Base-by-base conservation (phyloP, 1,140 invertebrate genomes). In the Sycophaga agraensis region DNA sequence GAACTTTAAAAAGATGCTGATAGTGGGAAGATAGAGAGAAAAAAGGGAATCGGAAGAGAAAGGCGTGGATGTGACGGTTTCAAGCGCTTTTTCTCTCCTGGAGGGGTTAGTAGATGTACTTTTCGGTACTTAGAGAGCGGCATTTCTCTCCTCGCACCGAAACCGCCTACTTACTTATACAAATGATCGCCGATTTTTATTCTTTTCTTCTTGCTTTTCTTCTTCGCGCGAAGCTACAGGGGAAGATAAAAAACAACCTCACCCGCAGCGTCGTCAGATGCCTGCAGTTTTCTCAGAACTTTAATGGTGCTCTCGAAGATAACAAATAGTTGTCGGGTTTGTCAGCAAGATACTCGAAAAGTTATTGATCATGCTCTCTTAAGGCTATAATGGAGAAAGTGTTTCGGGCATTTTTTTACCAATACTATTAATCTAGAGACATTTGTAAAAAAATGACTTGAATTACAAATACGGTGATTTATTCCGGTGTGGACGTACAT, bases 151-250 rank as follows among this genome's bases (percentile, higher is more conserved):
- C 26, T 16, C 12, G 21, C 48, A 35, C 19, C 19, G 19, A 53
- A 53, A 46, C 34, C 35, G 31, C 42, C 51, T 49, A 19, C 42
- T 61, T 55, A 55, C 43, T 61, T 54, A 61, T 61, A 61, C 24
- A 61, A 61, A 61, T 61, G 42, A 55, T 46, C 51, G 9, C n/a
- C 51, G 21, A 61, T 55, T 61, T 46, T 46, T 37, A 54, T 40
- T 51, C n/a, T 40, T 19, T 46, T 37, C 28, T 31, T 1, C 4
- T 45, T n/a, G n/a, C n/a, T n/a, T n/a, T n/a, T n/a, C n/a, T n/a
- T n/a, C n/a, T n/a, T n/a, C n/a, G n/a, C n/a, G n/a, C n/a, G n/a
- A n/a, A n/a, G n/a, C n/a, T n/a, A n/a, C n/a, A n/a, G n/a, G n/a
- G n/a, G n/a, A n/a, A n/a, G n/a, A n/a, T n/a, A n/a, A n/a, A n/a